Base-by-base conservation (phyloP, 1,140 invertebrate species). In the Ceratosolen fusciceps region DNA sequence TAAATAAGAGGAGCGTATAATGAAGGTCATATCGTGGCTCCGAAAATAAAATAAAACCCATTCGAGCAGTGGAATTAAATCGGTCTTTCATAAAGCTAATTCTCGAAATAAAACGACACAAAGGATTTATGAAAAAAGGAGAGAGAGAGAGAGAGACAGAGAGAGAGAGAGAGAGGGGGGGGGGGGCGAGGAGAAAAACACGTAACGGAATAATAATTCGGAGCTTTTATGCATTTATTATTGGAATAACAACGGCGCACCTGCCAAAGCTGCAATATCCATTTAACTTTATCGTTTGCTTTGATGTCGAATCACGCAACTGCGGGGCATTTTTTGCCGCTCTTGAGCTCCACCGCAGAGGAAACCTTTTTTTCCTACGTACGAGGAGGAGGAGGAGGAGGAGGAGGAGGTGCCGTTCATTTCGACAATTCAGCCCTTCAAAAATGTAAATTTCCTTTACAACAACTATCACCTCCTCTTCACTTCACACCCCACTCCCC, bases 361-460 rank as follows among this genome's bases (percentile, higher is more conserved):
- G 7, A 26, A 76, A 76, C 26, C 70, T 77, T n/a, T n/a, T 77
- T 77, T 56, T 77, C 31, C 31, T 56, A 14, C 1, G 10, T 0
- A 0, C 49, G 29, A 43, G n/a, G n/a, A n/a, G n/a, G n/a, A n/a
- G n/a, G n/a, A n/a, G n/a, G n/a, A n/a, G n/a, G n/a, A n/a, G n/a
- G n/a, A n/a, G n/a, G n/a, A n/a, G n/a, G n/a, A n/a, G n/a, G n/a
- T n/a, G n/a, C 34, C 24, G 52, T 62, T 34, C 39, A 43, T 72
- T 72, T 65, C 26, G 39, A 14, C 37, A 29, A 37, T 62, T 73
- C 24, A 47, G 37, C 56, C 26, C n/a, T 74, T 72, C 39, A 62
- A 78, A 71, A 72, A 78, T 72, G 68, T 21, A 78, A 72, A 78
- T 78, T 65, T 37, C 14, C 39, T 78, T 77, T 72, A 70, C 68